Conservation (phyloP, 30 jellyfish, hydroid and myxozoan genomes). For the Rhopilema esculentum region DNA sequence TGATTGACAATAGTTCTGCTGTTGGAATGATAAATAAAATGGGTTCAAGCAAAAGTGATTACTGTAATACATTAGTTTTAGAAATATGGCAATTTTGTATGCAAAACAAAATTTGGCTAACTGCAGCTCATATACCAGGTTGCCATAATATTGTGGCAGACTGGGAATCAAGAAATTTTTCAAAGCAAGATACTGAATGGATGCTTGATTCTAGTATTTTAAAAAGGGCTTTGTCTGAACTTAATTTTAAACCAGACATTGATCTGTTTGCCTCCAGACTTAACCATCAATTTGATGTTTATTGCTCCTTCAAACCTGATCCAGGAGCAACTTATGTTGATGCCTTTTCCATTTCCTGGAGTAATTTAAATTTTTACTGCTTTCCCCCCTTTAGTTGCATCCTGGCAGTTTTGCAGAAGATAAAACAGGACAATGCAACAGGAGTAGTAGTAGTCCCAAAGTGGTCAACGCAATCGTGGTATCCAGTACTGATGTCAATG, state of each 20-base stretch:
- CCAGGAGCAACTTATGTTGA: slow-evolving; percentile 51
- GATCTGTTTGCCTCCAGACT: slow-evolving; percentile 61
- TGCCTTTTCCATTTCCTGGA: slow-evolving; percentile 55
- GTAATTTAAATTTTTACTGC: slow-evolving; percentile 40
- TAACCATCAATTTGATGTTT: slow-evolving; percentile 17
- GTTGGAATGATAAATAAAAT: slow-evolving; percentile 29
- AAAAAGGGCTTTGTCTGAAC: slow-evolving; percentile 11
- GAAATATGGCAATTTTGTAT: slow-evolving; percentile 49
- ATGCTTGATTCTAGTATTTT: slow-evolving; percentile 49
- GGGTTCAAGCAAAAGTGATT: slow-evolving; percentile 31
- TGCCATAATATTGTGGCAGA: slow-evolving; percentile 40
- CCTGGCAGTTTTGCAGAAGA: slow-evolving; percentile 43
- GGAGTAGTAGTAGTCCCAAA: slow-evolving; percentile 27
- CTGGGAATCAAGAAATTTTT: slow-evolving; percentile 24
- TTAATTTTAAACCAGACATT: slow-evolving; percentile 26
- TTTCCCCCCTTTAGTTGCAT: slow-evolving; percentile 53
- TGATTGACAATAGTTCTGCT: slow-evolving; percentile 58
- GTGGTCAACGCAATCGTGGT: slow-evolving; percentile 46
- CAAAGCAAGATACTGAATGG: slow-evolving; percentile 47
- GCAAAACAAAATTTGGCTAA: slow-evolving; percentile 40
- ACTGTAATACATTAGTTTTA: slow-evolving; percentile 19
- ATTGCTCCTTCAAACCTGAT: slow-evolving; percentile 56
- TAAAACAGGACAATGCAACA: slow-evolving; percentile 22
- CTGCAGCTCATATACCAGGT: slow-evolving; percentile 69
- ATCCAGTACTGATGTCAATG: slow-evolving; percentile 16